Base-by-base conservation (phyloP, 2,113 vertebrate genomes). In the Pseudonaja textilis region DNA sequence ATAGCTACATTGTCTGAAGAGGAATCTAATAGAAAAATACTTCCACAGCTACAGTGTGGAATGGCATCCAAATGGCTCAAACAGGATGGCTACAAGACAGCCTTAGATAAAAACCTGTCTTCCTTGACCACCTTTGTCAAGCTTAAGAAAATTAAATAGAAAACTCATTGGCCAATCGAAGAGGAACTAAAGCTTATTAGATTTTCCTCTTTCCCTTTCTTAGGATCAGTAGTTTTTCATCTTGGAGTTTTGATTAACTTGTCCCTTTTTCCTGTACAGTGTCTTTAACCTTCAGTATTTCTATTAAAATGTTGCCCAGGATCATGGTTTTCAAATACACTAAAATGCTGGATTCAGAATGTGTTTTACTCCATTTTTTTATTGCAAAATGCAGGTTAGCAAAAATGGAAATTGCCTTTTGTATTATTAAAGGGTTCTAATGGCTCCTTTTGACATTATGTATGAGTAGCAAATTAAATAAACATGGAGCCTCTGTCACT, bases 131-230 rank as follows among this genome's bases (percentile, higher is more conserved):
- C 81, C 57, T 95, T 93, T 94, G 94, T 89, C 85, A 95, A 92
- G 64, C 47, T 95, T 94, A 94, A 96, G 54, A 91, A 95, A 96
- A 97, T 96, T 95, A 95, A 95, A 95, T 3, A 12, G 74, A 0
- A 3, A 89, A 95, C 45, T 93, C 89, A 89, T 50, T 39, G 39
- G 42, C 23, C 93, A 93, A 95, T 93, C 87, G 93, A 95, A 96
- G 90, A 93, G 87, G 95, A 93, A 96, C 91, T 0, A 0, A 47
- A 93, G 90, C 34, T 93, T 94, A 94, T 89, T 94, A 89, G 69
- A 54, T 56, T 94, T 92, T 87, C 56, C 1, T 0, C 47, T 93
- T 91, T 74, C 61, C 39, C 86, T 14, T 29, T 90, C 91, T 89
- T 93, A 95, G 93, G 91, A 93, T 96, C 90, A 94, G 93, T 90